Conservation (phyloP, 2,797 vertebrate species). For the Hybognathus amarus region DNA sequence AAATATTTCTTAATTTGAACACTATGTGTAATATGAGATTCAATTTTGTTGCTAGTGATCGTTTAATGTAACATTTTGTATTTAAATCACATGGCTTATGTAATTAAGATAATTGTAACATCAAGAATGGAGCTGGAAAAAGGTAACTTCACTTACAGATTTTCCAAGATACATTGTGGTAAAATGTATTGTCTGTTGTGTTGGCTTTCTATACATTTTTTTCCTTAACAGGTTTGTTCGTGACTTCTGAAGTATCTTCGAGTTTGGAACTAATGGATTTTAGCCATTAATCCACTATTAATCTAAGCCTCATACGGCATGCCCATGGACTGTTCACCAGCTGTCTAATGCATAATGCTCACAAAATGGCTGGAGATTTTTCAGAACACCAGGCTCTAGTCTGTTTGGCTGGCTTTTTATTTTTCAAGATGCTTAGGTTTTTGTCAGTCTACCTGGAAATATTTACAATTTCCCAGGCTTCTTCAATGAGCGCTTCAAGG, state of each 20-base stretch:
- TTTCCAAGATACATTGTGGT: conserved; percentile 38
- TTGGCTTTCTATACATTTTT: conserved; percentile 80
- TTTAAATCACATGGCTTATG: not conserved
- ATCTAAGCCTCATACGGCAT: not conserved
- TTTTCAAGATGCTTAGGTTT: not conserved
- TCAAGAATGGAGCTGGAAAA: conserved; percentile 12
- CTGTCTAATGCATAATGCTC: not conserved
- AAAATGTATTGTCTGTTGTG: conserved; percentile 71
- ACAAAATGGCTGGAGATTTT: not conserved
- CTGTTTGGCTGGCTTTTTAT: not conserved
- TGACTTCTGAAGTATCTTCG: conserved; percentile 61
- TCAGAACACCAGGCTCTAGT: not conserved
- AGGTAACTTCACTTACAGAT: conserved; percentile 11
- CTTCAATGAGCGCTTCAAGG: not conserved
- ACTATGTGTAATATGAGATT: not conserved
- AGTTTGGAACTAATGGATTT: conserved; percentile 26
- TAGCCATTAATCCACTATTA: conserved; percentile 18
- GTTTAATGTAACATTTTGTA: not conserved
- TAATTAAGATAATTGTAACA: not conserved
- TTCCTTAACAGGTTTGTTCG: conserved; percentile 81
- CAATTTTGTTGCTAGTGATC: not conserved
- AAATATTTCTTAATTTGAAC: not conserved
- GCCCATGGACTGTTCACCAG: not conserved
- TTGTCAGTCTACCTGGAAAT: not conserved
- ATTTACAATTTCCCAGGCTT: not conserved